Base-by-base conservation (phyloP, 2,888 invertebrate species). In the Hylaea fasciaria region DNA sequence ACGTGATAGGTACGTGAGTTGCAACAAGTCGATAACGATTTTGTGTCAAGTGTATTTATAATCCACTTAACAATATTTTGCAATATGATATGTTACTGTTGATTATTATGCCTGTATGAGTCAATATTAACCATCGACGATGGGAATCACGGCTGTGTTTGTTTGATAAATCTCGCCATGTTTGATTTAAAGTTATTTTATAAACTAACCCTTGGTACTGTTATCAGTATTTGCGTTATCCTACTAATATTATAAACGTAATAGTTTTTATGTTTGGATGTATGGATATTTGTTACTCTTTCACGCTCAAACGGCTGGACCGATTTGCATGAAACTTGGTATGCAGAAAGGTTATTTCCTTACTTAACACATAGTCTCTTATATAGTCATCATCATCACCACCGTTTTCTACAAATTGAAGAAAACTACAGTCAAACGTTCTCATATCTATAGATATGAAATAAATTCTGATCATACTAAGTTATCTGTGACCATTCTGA, bases 41-140 rank as follows among this genome's bases (percentile, higher is more conserved):
- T 53, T 55, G 47, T 71, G 72, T 81, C 76, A 71, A 81, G 81
- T 79, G 66, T 80, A 68, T 82, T 81, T 79, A 78, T 80, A 79
- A 77, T 74, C 71, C 82, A 82, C 82, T 82, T 65, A 69, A 70
- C 11, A 73, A 69, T 65, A 69, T 76, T 74, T 73, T 78, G 81
- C 80, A 81, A 81, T 81, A 78, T 74, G 52, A 64, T 76, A 79
- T 80, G 76, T 74, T 58, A 71, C 14, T 72, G 68, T 69, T 67
- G 68, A 68, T 77, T 32, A 9, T 32, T 74, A 71, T 65, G 4
- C 22, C 22, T 22, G 5, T 22, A 22, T 39, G 62, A 69, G 70
- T 75, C 69, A 78, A 80, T 65, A 76, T 65, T 51, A 55, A 57
- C 35, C 16, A 48, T 60, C 29, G 50, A 63, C 63, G 70, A 74